A percentile compares a stretch with the other conserved stretches of the same genome.
phyloP scores from a whole-genome alignment of 1,140 invertebrate species.

The Drosophila serrata region DNA sequence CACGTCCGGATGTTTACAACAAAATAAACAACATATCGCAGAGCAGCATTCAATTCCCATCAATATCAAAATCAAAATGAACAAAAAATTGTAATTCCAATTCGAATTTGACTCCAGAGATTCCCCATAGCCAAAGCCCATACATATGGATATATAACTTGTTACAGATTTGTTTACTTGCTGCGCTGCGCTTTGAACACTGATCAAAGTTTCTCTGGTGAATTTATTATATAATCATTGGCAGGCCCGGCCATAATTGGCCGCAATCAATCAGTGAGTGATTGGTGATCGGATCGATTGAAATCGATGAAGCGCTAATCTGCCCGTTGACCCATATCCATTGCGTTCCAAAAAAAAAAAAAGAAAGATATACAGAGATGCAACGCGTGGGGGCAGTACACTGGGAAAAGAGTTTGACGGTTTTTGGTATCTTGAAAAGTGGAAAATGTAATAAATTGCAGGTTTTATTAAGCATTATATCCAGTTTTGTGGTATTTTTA shows the following conservation, averaged over 20 bases:
- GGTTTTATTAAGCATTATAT: not conserved
- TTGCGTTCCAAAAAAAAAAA: not conserved
- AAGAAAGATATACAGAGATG: not conserved
- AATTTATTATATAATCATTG: constrained; percentile 75
- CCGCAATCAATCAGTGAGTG: constrained; percentile 69
- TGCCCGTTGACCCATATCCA: constrained; percentile 68
- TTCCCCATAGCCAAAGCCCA: constrained; percentile 4
- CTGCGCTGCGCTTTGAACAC: constrained; percentile 39
- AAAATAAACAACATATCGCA: constrained; percentile 71
- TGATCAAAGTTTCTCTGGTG: constrained; percentile 76
- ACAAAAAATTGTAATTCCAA: constrained; percentile 47
- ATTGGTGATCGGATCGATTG: constrained; percentile 56
- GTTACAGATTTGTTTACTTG: constrained; percentile 68
- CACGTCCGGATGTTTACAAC: constrained; percentile 81
- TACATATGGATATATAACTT: constrained; percentile 51
- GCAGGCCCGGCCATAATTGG: constrained; percentile 61
- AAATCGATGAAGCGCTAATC: constrained; percentile 71
- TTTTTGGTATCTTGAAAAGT: not conserved
- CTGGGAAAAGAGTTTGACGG: not conserved
- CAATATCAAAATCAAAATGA: constrained; percentile 55
- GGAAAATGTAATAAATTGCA: too few relatives aligned
- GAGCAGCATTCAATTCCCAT: constrained; percentile 44
- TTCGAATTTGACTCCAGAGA: constrained; percentile 29
- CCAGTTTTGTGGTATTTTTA: not conserved
- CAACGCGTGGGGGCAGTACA: not conserved